Evolutionary conservation across 2,888 invertebrate genomes (phyloP).

Genomic region (Oeneis ivallda): DNA sequence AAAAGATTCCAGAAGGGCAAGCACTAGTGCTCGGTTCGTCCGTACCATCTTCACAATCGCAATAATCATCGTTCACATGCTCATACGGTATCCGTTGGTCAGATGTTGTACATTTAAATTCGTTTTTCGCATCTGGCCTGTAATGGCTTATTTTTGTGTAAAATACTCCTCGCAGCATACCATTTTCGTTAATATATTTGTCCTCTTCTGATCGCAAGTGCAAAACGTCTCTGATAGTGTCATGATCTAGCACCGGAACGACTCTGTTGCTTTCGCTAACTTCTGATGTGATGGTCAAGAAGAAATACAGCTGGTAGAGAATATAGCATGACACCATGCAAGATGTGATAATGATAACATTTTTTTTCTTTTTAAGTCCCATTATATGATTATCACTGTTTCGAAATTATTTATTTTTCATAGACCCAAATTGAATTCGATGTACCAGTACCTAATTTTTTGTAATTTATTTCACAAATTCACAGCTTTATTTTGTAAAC

Average conservation of each 20-base stretch:
- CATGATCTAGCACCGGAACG: conserved; percentile 55
- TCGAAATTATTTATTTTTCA: background rate
- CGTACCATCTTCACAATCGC: conserved; percentile 91
- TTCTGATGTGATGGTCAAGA: conserved; percentile 63
- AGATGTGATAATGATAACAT: conserved; percentile 61
- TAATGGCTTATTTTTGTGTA: conserved; percentile 62
- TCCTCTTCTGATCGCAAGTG: conserved; percentile 65
- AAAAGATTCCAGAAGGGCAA: conserved; percentile 91
- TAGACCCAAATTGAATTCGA: background rate
- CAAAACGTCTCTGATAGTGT: conserved; percentile 48
- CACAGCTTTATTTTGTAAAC: no score
- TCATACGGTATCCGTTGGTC: conserved; percentile 63
- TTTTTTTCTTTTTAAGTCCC: conserved; percentile 67
- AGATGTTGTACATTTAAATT: conserved; percentile 71
- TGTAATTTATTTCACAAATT: no score
- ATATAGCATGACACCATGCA: conserved; percentile 65
- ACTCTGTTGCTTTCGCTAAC: conserved; percentile 50
- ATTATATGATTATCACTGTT: conserved; percentile 24
- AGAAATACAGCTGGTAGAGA: conserved; percentile 73
- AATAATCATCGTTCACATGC: conserved; percentile 90
- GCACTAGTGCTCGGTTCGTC: conserved; percentile 94
- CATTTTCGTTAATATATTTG: conserved; percentile 65
- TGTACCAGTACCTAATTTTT: background rate
- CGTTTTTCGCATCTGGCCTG: conserved; percentile 59
- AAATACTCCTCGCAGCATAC: conserved; percentile 68